These are phyloP conservation scores for Drosophila rufa DNA, from an alignment of 1,140 invertebrate species.

Conservation along the genomic window DNA sequence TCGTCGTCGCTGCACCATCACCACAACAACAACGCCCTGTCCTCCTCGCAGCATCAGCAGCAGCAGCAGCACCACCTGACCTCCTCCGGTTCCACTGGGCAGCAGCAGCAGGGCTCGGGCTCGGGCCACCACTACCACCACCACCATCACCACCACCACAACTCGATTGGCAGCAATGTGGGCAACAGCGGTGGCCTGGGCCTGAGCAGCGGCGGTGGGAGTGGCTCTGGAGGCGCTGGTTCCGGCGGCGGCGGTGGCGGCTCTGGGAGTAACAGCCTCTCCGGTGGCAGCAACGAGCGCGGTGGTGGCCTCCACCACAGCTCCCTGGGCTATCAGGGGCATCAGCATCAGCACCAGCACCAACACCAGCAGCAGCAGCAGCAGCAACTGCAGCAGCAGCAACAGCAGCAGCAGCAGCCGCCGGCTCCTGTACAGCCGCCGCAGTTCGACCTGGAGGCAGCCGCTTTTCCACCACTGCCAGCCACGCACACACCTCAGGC, in stretches of 20 bases:
- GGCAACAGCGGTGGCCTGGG: conserved; percentile 65
- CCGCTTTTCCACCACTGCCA: conserved; percentile 93
- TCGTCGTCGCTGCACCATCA: conserved; percentile 64
- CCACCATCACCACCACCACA: conserved; percentile 69
- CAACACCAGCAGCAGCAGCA: conserved; percentile 62
- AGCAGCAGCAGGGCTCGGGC: conserved; percentile 48
- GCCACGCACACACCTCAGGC: conserved; percentile 63
- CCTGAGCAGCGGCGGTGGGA: conserved; percentile 32
- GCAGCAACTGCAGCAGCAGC: conserved; percentile 75
- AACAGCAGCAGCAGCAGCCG: conserved; percentile 68
- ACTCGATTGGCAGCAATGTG: conserved; percentile 75
- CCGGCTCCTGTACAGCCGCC: conserved; percentile 81
- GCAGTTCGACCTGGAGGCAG: conserved; percentile 92
- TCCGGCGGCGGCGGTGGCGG: conserved; percentile 33
- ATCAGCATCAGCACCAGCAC: conserved; percentile 61
- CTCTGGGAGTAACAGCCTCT: conserved; percentile 43
- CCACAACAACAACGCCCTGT: conserved; percentile 60
- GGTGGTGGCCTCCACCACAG: conserved; percentile 53
- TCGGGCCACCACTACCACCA: conserved; percentile 60
- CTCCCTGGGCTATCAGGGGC: conserved; percentile 64
- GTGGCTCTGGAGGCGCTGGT: conserved; percentile 23
- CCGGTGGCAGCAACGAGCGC: conserved; percentile 53
- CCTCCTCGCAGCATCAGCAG: conserved; percentile 28
- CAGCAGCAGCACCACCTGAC: conserved; percentile 65
- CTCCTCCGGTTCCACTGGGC: conserved; percentile 26